Evolutionary conservation across 2,797 vertebrate species (phyloP), one percentile per base, ranked within the genome.

Genomic region (Takifugu ocellatus): DNA sequence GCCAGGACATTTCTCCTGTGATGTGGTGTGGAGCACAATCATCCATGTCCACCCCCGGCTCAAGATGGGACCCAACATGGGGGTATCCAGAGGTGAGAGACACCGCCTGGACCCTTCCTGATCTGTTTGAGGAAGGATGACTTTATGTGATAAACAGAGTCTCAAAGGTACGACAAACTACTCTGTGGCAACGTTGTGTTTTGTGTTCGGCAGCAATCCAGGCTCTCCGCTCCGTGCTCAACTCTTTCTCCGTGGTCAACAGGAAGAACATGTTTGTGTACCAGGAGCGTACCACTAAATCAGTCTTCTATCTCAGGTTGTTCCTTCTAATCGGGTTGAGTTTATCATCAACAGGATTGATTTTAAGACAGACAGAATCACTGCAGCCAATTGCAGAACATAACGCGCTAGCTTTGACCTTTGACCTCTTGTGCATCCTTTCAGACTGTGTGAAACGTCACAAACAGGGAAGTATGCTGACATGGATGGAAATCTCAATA

Each of bases 251-350:
- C 1, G 95, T 99, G 73, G 95, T 93, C 69, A 99, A 99, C 90
- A 93, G 96, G 82, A 99, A 99, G 88, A 99, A 98, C 78, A 98
- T 99, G 97, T 99, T 98, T 77, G 96, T 99, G 60, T 99, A 99
- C 83, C 97, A 99, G 87, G 97, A 99, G 64, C 93, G 96, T 24
- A 91, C 94, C 39, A 98, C 95, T 5, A 97, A 97, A 82, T 95
- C 95, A 1, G 97, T 99, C 59, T 99, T 96, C 91, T 99, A 99
- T 81, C 96, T 99, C 86, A 92, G 96, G 97, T 99, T 39, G 36
- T 39, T 14, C 11, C 14, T 39, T 10, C 36, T 39, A 1, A 0
- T 39, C 36, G 2, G 9, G 11, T 39, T 33, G 8, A 33, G 26
- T 27, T 6, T 6, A 31, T 10, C 33, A 31, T 31, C 7, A 8